Evolutionary conservation across 2,797 vertebrate species (phyloP), one percentile per base, ranked within the genome.

Genomic region (Tenualosa ilisha): DNA sequence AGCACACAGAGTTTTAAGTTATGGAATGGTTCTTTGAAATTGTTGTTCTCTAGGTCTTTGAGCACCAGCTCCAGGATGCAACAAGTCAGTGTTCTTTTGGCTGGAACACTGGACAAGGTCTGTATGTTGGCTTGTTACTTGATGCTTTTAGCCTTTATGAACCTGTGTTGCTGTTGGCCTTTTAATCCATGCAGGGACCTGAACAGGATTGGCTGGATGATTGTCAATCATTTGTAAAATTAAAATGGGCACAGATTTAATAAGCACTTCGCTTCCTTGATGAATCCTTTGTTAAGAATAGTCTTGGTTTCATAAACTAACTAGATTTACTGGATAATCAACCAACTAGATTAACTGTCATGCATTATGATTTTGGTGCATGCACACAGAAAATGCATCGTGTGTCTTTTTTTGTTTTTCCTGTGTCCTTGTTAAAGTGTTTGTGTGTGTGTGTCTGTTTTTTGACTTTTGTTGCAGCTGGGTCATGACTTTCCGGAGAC

Each of bases 41-140:
- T 31, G 46, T 84, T 82, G 2, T 56, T 75, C 89, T 88, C 83
- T 92, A 95, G 94, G 89, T 92, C 93, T 85, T 50, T 93, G n/a
- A 90, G 90, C 84, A 86, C 91, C 6, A 84, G 94, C 85, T 94
- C 93, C 91, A 96, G 95, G 93, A 95, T 97, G 92, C 96, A 96
- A 90, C 96, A 94, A 31, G 86, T 96, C 90, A 91, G 93, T 50
- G 87, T 96, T 43, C 92, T 96, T 11, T 90, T 98, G 84, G 89
- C 94, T 63, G 97, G 96, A 86, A 93, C 94, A 0, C 92, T 98
- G 40, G 96, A 96, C 89, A 98, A 98, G 95, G 98, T 98, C 8
- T 53, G 82, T 88, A 6, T 84, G 94, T 83, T 11, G 26, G 24
- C 15, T 31, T 20, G 40, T 37, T 61, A 46, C 9, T 13, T 0